Percentiles rank a stretch among this genome's conserved stretches.
phyloP scores from a whole-genome alignment of 2,797 vertebrate species.

The Discoglossus pictus region DNA sequence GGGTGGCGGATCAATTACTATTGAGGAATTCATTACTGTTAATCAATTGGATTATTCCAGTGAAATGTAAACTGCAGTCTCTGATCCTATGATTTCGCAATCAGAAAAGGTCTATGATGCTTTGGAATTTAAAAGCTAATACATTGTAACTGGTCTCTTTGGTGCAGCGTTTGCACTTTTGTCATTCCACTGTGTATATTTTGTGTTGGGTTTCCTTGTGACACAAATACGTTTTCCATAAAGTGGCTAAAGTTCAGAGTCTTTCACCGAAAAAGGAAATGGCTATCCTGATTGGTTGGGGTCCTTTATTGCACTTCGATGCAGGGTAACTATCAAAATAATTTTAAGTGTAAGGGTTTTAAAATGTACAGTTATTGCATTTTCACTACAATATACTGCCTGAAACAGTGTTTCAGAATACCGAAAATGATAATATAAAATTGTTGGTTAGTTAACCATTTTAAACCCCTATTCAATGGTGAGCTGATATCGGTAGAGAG shows the following conservation, averaged over 20 bases:
- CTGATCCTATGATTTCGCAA: neutral
- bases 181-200: constrained; percentile 41
- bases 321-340: too few relatives aligned
- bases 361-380: neutral
- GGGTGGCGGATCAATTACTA: constrained; percentile 85
- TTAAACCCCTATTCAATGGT: too few relatives aligned
- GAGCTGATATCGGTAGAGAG: too few relatives aligned
- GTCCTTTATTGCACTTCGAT: too few relatives aligned
- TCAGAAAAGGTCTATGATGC: constrained; percentile 29
- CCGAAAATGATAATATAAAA: too few relatives aligned
- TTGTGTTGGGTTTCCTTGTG: constrained; percentile 1
- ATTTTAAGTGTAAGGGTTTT: neutral
- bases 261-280: constrained; percentile 6
- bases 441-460: too few relatives aligned
- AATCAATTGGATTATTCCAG: constrained; percentile 75
- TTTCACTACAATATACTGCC: too few relatives aligned
- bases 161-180: constrained; percentile 44
- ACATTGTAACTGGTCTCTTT: constrained; percentile 50
- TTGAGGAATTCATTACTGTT: constrained; percentile 80
- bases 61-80: constrained; percentile 53
- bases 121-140: constrained; percentile 50
- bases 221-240: neutral
- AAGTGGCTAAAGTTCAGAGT: too few relatives aligned
- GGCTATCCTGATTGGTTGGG: too few relatives aligned
- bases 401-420: too few relatives aligned